Evolutionary conservation across 2,888 invertebrate genomes (phyloP).

Genomic region (Rapana venosa): DNA sequence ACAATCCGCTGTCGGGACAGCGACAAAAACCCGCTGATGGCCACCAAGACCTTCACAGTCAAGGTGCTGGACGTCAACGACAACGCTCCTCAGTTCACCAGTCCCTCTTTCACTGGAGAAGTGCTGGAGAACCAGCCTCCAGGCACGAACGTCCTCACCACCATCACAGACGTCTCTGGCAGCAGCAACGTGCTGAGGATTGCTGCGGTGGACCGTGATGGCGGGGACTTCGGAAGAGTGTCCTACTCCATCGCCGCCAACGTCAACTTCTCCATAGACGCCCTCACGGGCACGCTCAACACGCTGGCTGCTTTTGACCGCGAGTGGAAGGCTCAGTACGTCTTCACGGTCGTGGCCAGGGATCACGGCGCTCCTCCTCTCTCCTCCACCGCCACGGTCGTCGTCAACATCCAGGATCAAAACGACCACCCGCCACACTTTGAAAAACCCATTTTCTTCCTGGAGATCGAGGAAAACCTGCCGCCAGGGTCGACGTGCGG

Average conservation of each 20-base stretch:
- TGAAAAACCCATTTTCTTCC: slow-evolving; percentile 87
- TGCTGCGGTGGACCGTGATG: slow-evolving; percentile 89
- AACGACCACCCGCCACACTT: slow-evolving; percentile 87
- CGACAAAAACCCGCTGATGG: slow-evolving; percentile 48
- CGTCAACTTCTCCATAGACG: slow-evolving; percentile 88
- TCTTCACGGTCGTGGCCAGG: slow-evolving; percentile 82
- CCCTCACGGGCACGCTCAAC: slow-evolving; percentile 88
- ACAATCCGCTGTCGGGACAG: slow-evolving; percentile 55
- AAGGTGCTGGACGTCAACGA: slow-evolving; percentile 56
- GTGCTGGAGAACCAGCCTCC: slow-evolving; percentile 50
- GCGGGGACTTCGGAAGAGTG: slow-evolving; percentile 86
- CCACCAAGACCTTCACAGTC: slow-evolving; percentile 48
- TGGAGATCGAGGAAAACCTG: slow-evolving; percentile 91
- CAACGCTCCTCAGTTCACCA: slow-evolving; percentile 52
- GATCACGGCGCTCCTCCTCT: slow-evolving; percentile 76
- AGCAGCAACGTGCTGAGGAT: slow-evolving; percentile 80
- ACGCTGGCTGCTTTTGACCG: slow-evolving; percentile 90
- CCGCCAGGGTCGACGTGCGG: slow-evolving; percentile 92
- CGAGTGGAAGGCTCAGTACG: slow-evolving; percentile 86
- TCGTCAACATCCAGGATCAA: slow-evolving; percentile 82
- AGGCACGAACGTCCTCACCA: slow-evolving; percentile 66
- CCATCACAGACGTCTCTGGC: slow-evolving; percentile 89
- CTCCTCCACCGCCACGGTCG: slow-evolving; percentile 84
- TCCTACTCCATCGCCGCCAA: slow-evolving; percentile 66
- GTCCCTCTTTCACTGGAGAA: slow-evolving; percentile 35